Evolutionary conservation across 2,113 vertebrate genomes (phyloP).

Genomic region (Hemichromis elongatus): DNA sequence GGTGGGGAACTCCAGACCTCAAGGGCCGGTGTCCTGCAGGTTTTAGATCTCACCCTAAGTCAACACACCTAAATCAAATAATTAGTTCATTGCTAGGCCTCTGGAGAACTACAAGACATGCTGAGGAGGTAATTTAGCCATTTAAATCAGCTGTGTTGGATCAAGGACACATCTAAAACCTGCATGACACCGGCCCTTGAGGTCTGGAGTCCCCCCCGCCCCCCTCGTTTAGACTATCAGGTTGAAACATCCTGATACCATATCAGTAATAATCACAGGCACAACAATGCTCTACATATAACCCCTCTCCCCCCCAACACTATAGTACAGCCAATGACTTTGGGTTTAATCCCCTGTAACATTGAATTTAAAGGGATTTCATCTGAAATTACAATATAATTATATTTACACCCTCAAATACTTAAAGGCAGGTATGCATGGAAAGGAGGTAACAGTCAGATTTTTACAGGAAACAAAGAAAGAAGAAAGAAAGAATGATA

Average conservation of each 20-base stretch:
- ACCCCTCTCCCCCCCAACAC: accelerated
- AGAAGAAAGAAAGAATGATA: neutral
- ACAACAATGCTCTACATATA: neutral
- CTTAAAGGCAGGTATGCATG: neutral
- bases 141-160: too few relatives aligned
- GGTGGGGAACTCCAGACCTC: neutral
- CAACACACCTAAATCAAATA: neutral
- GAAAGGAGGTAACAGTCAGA: neutral
- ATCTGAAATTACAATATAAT: neutral
- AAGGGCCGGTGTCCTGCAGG: neutral
- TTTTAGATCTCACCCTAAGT: neutral
- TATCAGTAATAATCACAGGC: neutral
- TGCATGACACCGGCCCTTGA: neutral
- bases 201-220: neutral
- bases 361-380: neutral
- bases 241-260: neutral
- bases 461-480: neutral
- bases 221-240: neutral
- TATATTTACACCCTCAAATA: neutral
- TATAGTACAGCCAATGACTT: neutral
- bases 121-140: too few relatives aligned
- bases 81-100: neutral
- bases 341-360: neutral
- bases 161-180: neutral
- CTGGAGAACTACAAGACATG: too few relatives aligned